Base-by-base conservation (phyloP, 2,888 invertebrate species). In the Muschampia plurimacula region DNA sequence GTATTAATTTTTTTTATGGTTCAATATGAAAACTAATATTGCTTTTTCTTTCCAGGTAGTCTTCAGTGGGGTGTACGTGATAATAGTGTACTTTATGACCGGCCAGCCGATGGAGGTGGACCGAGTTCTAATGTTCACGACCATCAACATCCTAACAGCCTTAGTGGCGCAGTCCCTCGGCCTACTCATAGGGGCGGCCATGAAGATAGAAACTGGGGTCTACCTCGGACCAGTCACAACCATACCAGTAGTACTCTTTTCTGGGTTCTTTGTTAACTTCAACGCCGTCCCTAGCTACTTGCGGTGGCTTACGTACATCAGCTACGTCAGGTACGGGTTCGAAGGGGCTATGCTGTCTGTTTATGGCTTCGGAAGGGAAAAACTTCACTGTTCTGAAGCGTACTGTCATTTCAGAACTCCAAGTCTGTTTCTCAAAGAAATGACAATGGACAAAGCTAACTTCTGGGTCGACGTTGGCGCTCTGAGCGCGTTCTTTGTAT, bases 1-100 rank as follows among this genome's bases (percentile, higher is more conserved):
- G 22, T 22, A 22, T 22, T 22, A 22, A 22, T 22, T 22, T 22
- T 22, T 22, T 22, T 22, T 22, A 22, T 22, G 22, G 32, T 41
- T 41, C 1, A 41, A 41, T 10, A 41, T 10, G 8, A 41, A 41
- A 41, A 41, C 9, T 10, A 41, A 10, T 10, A 10, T 4, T n/a
- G 0, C 6, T n/a, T 7, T 49, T 49, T 39, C 39, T 55, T 22
- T 63, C 8, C 95, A 98, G 98, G 96, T 98, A 75, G 95, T 98
- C 74, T 97, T 98, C 88, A 98, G 98, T 68, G 96, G 97, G 72
- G 96, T 98, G 44, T 98, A 98, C 88, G 97, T 97, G 72, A 95
- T 97, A 81, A 98, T 99, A 79, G 98, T 99, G 12, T 99, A 99
- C 93, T 98, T 98, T 92, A 97, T 99, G 96, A 99, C 99, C 39